These are phyloP conservation scores for Philonicus albiceps DNA, from an alignment of 2,888 invertebrate genomes.

Conservation along the genomic window DNA sequence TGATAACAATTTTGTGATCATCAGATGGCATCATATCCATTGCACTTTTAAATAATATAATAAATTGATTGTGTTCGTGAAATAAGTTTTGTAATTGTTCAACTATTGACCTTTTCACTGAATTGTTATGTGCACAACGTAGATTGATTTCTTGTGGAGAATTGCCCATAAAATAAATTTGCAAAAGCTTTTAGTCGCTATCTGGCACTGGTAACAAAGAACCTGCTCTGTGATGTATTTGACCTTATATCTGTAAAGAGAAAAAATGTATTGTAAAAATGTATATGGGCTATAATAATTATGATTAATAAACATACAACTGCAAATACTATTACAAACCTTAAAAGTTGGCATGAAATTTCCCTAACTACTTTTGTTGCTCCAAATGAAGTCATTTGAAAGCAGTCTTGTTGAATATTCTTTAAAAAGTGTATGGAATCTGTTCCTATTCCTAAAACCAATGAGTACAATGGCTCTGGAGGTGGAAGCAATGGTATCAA, in stretches of 20 bases:
- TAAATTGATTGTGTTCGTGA: constrained; percentile 49
- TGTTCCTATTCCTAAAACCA: constrained; percentile 32
- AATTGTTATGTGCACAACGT: constrained; percentile 19
- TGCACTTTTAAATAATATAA: constrained; percentile 53
- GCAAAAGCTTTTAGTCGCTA: constrained; percentile 26
- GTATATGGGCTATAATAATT: neutral
- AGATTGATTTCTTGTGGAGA: neutral
- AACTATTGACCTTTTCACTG: constrained; percentile 45
- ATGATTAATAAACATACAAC: neutral
- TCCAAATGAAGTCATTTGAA: constrained; percentile 38
- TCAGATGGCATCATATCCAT: constrained; percentile 54
- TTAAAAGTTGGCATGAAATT: constrained; percentile 44
- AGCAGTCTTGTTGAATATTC: constrained; percentile 9
- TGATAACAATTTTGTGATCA: constrained; percentile 55
- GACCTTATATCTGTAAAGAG: neutral
- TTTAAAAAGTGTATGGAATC: constrained; percentile 46
- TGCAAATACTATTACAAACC: neutral
- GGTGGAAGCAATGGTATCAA: constrained; percentile 10
- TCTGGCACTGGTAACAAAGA: constrained; percentile 2
- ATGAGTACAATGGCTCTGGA: constrained; percentile 38
- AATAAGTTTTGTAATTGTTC: constrained; percentile 44
- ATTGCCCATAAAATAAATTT: constrained; percentile 40
- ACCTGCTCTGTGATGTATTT: constrained; percentile 2
- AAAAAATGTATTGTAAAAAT: neutral
- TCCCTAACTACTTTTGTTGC: constrained; percentile 40